phyloP scores from a whole-genome alignment of 1,140 invertebrate species.

The Sminthurinus signatus region DNA sequence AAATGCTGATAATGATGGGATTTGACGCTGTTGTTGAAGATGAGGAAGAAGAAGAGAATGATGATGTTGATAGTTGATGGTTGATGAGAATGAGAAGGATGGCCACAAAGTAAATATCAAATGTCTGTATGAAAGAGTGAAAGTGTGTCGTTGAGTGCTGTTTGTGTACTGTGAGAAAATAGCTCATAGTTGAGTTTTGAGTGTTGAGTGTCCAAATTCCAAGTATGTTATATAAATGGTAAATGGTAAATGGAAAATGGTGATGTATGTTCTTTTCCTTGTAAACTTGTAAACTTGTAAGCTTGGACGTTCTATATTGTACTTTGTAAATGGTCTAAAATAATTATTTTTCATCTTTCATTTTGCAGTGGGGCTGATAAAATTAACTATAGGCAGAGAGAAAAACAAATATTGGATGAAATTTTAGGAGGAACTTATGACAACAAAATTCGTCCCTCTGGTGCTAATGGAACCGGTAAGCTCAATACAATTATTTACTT shows the following conservation, averaged over 20 bases:
- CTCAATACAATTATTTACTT: too few relatives aligned
- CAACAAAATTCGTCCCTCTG: constrained; percentile 82
- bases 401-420: constrained; percentile 87
- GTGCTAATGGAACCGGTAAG: constrained; percentile 86
- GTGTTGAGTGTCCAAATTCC: neutral
- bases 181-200: neutral
- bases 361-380: constrained; percentile 26
- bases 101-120: neutral
- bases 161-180: neutral
- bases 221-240: too few relatives aligned
- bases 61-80: too few relatives aligned
- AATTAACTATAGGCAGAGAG: constrained; percentile 63
- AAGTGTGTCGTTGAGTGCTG: neutral
- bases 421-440: constrained; percentile 88
- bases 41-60: too few relatives aligned
- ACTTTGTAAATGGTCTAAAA: neutral
- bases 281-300: too few relatives aligned
- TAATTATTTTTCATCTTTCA: neutral
- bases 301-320: neutral
- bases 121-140: neutral
- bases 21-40: too few relatives aligned
- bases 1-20: too few relatives aligned
- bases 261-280: neutral
- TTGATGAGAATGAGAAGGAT: too few relatives aligned
- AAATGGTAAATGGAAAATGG: too few relatives aligned